Evolutionary conservation across 2,113 vertebrate species (phyloP).

Genomic region (Anhinga anhinga): DNA sequence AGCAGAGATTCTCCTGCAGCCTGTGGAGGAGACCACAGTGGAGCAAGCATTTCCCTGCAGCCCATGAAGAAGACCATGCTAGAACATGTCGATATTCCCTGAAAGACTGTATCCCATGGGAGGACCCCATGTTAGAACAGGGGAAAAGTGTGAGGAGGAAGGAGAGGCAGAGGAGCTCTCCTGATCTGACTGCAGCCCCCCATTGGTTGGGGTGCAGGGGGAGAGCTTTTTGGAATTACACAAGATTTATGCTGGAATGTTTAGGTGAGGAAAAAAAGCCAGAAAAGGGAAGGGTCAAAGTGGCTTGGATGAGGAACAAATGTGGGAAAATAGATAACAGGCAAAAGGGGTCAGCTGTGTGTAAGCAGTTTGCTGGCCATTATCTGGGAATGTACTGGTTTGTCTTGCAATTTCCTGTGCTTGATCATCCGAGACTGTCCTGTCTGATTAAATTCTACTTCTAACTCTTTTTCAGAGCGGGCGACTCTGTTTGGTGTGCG

Average conservation of each 20-base stretch:
- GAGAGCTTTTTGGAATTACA: not conserved
- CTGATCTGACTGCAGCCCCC: not conserved
- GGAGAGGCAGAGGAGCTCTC: not conserved
- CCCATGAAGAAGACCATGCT: not conserved
- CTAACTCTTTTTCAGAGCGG: not conserved
- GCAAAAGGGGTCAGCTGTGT: not conserved
- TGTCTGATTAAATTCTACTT: not conserved
- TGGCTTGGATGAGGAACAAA: not conserved
- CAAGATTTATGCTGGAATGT: not conserved
- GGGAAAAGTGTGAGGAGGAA: not conserved
- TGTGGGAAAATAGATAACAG: not conserved
- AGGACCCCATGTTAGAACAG: not conserved
- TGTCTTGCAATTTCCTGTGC: not conserved
- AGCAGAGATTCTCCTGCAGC: not conserved
- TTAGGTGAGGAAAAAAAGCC: not conserved
- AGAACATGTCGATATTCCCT: not conserved
- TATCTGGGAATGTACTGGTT: not conserved
- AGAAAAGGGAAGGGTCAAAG: not conserved
- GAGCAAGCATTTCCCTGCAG: not conserved
- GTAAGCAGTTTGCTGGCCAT: not conserved
- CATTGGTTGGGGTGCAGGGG: no score
- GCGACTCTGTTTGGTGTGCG: not conserved
- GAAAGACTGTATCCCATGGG: not conserved
- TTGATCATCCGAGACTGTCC: not conserved
- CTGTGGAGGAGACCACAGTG: not conserved